Evolutionary conservation across 2,888 invertebrate genomes (phyloP).

Genomic region (Ypsolopha scabrella): DNA sequence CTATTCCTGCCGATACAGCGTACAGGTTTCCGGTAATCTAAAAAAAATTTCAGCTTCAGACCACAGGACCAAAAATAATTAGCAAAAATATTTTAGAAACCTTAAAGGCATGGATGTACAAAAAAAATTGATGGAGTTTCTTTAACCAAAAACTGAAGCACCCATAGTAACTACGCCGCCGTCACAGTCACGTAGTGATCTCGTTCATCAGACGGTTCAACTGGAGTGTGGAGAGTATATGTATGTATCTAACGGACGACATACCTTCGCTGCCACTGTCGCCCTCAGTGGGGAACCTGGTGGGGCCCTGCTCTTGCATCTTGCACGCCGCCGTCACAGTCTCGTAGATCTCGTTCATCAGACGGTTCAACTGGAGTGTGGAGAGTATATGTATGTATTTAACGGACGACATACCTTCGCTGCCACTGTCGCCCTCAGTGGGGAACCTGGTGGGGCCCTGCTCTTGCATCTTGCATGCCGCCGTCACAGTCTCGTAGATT

Average conservation of each 20-base stretch:
- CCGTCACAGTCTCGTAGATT: conserved; percentile 63
- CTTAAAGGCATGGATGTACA: too few relatives aligned
- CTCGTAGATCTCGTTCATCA: conserved; percentile 66
- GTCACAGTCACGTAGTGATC: not conserved
- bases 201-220: not conserved
- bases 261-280: conserved; percentile 40
- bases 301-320: conserved; percentile 55
- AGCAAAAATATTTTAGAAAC: too few relatives aligned
- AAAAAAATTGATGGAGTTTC: too few relatives aligned
- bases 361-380: conserved; percentile 58
- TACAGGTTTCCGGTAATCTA: too few relatives aligned
- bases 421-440: too few relatives aligned
- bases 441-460: conserved; percentile 52
- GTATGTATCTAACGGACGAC: too few relatives aligned
- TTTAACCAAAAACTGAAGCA: too few relatives aligned
- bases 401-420: conserved; percentile 44
- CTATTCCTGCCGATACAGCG: too few relatives aligned
- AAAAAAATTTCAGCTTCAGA: too few relatives aligned
- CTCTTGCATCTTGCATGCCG: conserved; percentile 62
- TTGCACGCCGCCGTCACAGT: conserved; percentile 61
- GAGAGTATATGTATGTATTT: too few relatives aligned
- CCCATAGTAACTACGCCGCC: too few relatives aligned
- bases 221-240: not conserved
- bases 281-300: conserved; percentile 39
- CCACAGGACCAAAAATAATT: too few relatives aligned